A percentile compares a stretch with the other conserved stretches of the same genome.
These are phyloP conservation scores for Orthosia incerta DNA, from an alignment of 2,888 invertebrate species.

Conservation along the genomic window DNA sequence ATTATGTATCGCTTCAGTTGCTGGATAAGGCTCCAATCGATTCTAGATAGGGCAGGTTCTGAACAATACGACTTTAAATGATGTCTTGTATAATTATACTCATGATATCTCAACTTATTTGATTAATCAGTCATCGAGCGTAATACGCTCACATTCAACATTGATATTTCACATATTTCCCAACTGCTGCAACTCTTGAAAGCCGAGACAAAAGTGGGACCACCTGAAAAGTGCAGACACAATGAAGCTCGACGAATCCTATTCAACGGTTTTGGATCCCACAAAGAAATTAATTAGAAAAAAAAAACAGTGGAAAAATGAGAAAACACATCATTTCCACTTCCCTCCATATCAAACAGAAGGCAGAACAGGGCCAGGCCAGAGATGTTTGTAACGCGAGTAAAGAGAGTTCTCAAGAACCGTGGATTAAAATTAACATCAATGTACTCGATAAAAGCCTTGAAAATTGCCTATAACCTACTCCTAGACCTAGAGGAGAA, in stretches of 20 bases:
- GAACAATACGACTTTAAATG: neutral
- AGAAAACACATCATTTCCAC: too few species aligned
- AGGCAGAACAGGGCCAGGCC: too few species aligned
- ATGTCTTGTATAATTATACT: neutral
- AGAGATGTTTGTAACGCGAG: too few species aligned
- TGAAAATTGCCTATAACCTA: too few species aligned
- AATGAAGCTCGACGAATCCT: neutral
- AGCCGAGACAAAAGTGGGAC: neutral
- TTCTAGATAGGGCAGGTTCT: slow-evolving; percentile 59
- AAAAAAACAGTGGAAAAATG: neutral
- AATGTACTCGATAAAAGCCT: neutral
- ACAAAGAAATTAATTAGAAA: neutral
- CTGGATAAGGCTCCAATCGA: slow-evolving; percentile 64
- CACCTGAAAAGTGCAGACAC: neutral
- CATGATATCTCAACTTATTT: neutral
- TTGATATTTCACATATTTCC: neutral
- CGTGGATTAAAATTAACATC: neutral
- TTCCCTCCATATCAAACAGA: too few species aligned
- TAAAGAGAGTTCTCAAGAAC: too few species aligned
- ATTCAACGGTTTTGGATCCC: neutral
- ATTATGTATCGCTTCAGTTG: slow-evolving; percentile 65
- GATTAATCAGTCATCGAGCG: neutral
- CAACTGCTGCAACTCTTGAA: neutral
- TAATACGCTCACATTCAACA: neutral
- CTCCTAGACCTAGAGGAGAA: neutral